Base-by-base conservation (phyloP, 2,113 vertebrate genomes). In the Phalacrocorax brasilianus region DNA sequence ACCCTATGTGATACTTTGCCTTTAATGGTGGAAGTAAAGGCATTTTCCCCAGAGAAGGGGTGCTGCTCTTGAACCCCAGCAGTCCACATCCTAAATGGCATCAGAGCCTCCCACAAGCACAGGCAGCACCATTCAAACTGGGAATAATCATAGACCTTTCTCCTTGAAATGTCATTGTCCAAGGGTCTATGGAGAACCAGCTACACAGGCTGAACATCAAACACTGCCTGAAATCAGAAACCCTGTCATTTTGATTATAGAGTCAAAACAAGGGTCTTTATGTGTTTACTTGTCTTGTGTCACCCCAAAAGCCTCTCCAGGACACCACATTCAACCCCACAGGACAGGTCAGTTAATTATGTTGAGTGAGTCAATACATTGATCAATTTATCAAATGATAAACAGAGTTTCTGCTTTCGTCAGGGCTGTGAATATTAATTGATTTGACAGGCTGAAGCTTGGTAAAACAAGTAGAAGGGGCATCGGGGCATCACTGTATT, bases 401-500 rank as follows among this genome's bases (percentile, higher is more conserved):
- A 96, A 81, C 89, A 91, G 85, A 58, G 85, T 84, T 89, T 83
- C 73, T 92, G 70, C 95, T 91, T 93, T 94, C 94, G 82, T 96
- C 91, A 76, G 91, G 85, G 76, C 1, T 78, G 96, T 88, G 92
- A 96, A 95, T 97, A 97, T 97, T 80, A 97, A 97, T 97, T 94
- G 97, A 96, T 96, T 92, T 95, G 96, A 96, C 92, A 96, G 93
- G 90, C 75, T 94, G 95, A 79, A 96, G 84, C 91, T 86, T 63
- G 83, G 96, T 97, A 75, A 94, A 97, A 96, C 96, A 97, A 82
- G 97, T 67, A 12, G 68, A 76, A 89, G 96, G 91, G 89, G 96
- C 96, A 97, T 95, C 56, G 4, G 96, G 97, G 96, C 96, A 97
- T 94, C 94, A 6, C 90, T 95, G 96, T 88, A 96, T 97, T 97